phyloP scores from a whole-genome alignment of 2,113 vertebrate species.

The Pyxicephalus adspersus region DNA sequence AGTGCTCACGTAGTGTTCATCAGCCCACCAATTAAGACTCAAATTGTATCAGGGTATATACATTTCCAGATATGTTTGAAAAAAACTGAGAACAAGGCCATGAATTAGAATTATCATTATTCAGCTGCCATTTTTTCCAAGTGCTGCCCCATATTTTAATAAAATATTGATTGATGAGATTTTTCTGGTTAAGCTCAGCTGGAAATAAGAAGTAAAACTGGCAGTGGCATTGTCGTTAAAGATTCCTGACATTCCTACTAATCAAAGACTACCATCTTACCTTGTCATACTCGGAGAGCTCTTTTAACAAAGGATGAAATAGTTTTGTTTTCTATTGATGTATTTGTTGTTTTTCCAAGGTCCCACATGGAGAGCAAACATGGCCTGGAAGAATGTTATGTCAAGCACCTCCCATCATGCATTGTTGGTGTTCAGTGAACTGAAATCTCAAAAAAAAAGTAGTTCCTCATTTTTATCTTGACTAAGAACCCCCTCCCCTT shows the following conservation, averaged over 20 bases:
- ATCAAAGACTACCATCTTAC: constrained; percentile 28
- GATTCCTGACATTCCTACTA: constrained; percentile 48
- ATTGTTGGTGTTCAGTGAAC: constrained; percentile 93
- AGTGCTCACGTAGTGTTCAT: too few relatives aligned
- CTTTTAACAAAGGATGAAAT: constrained; percentile 69
- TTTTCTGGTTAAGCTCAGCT: not conserved
- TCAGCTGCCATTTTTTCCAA: not conserved
- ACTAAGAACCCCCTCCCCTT: constrained; percentile 79
- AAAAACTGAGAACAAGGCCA: not conserved
- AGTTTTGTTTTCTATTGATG: constrained; percentile 77
- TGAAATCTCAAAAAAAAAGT: constrained; percentile 85
- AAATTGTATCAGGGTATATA: not conserved
- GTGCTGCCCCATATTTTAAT: not conserved
- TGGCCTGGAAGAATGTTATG: constrained; percentile 95
- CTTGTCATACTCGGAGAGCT: constrained; percentile 41
- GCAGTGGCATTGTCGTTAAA: not conserved
- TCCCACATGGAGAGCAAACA: constrained; percentile 83
- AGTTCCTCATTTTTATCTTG: constrained; percentile 93
- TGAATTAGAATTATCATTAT: not conserved
- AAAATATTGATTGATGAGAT: not conserved
- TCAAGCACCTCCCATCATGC: constrained; percentile 96
- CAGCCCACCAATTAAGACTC: too few relatives aligned
- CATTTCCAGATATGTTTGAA: not conserved
- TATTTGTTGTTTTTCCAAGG: constrained; percentile 73
- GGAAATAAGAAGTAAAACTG: not conserved